Base-by-base conservation (phyloP, 2,797 vertebrate species). In the Smutsia temminckii region DNA sequence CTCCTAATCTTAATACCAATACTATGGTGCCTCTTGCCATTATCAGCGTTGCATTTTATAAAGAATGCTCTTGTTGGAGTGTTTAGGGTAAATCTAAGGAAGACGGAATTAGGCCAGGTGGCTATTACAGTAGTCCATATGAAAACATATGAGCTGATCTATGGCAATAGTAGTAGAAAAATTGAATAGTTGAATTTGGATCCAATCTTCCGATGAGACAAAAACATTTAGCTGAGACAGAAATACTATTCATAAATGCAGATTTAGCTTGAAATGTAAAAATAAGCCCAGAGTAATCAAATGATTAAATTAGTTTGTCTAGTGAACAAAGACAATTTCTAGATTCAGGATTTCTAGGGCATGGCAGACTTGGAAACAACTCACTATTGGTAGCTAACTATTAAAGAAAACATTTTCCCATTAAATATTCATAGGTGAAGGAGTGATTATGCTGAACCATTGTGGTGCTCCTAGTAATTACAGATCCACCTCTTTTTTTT, bases 391-490 rank as follows among this genome's bases (percentile, higher is more conserved):
- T 72, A 23, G 27, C 71, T 89, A 89, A 61, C 29, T 94, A 78
- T 91, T 95, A 78, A 89, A 88, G 17, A 92, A 86, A 83, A 74
- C 72, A 68, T 42, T 77, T 95, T 89, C 74, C 2, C 6, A 91
- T 91, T 87, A 95, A 86, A 79, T 59, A 92, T 96, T 89, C 68
- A 57, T 69, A 71, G 32, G 23, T 69, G 61, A 84, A 86, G 5
- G 11, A 63, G 6, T 68, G 13, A 74, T 80, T 55, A 77, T 71
- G 51, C 16, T 63, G 23, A 95, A 88, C 59, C 23, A 34, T 85
- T 95, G 51, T 49, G 40, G n/a, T 79, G 61, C 32, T 95, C 29
- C 21, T 32, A 55, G 32, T 95, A 95, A 96, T 94, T 92, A 93
- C 27, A 79, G 72, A 86, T 92, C 32, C 81, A 69, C 40, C 49